Percentiles rank a stretch among this genome's conserved stretches.
phyloP scores from a whole-genome alignment of 2,888 invertebrate species.

The Deilephila porcellus region DNA sequence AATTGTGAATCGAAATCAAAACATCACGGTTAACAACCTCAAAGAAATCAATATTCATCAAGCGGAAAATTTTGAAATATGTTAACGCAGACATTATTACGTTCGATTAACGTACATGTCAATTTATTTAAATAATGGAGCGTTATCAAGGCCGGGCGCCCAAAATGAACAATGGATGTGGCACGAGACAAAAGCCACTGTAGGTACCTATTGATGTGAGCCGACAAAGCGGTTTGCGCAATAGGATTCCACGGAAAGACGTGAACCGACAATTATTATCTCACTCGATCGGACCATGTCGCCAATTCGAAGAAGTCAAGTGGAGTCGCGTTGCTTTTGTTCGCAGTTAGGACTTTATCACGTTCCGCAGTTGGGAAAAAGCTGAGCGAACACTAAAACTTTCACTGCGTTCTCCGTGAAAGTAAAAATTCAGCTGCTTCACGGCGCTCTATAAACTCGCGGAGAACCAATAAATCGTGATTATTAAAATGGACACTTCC shows the following conservation, averaged over 20 bases:
- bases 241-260: slow-evolving; percentile 82
- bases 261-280: slow-evolving; percentile 83
- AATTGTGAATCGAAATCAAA: not conserved
- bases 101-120: slow-evolving; percentile 55
- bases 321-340: slow-evolving; percentile 54
- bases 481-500: slow-evolving; percentile 48
- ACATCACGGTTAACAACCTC: not conserved
- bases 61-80: slow-evolving; percentile 34
- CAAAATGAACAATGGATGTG: slow-evolving; percentile 79
- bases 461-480: slow-evolving; percentile 38
- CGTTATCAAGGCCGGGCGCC: slow-evolving; percentile 74
- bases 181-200: slow-evolving; percentile 80
- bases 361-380: slow-evolving; percentile 31
- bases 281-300: slow-evolving; percentile 73
- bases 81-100: slow-evolving; percentile 28
- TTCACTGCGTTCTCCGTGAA: slow-evolving; percentile 24
- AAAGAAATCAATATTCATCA: not conserved
- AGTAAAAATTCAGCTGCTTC: slow-evolving; percentile 12
- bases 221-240: slow-evolving; percentile 84
- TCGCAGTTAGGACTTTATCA: slow-evolving; percentile 37
- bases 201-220: slow-evolving; percentile 72
- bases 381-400: slow-evolving; percentile 28
- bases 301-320: slow-evolving; percentile 71
- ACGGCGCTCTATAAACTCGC: slow-evolving; percentile 6
- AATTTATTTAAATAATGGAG: slow-evolving; percentile 69